phyloP scores from a whole-genome alignment of 1,140 invertebrate genomes.

The Gonioctena quinquepunctata region DNA sequence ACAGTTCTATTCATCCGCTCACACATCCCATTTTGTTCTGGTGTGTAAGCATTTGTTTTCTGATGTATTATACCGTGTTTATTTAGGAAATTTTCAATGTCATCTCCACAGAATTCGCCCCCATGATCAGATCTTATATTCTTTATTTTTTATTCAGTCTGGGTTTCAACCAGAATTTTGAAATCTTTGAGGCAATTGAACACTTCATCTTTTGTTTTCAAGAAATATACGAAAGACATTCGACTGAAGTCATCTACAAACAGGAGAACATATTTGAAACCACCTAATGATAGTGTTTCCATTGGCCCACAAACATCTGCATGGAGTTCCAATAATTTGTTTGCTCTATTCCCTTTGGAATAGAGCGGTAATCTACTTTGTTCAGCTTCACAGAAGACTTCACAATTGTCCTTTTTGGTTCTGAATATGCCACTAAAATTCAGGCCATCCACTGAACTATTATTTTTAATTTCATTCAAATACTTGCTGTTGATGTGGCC shows the following conservation, averaged over 20 bases:
- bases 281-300: constrained; percentile 17
- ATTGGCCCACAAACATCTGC: background rate
- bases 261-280: constrained; percentile 41
- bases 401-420: constrained; percentile 34
- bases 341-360: constrained; percentile 32
- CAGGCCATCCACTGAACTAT: constrained; percentile 27
- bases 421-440: constrained; percentile 9
- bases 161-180: background rate
- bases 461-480: constrained; percentile 31
- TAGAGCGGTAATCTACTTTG: constrained; percentile 42
- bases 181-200: constrained; percentile 28
- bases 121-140: background rate
- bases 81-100: background rate
- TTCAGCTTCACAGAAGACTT: constrained; percentile 47
- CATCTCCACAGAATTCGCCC: background rate
- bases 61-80: background rate
- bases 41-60: background rate
- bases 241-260: constrained; percentile 54
- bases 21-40: constrained; percentile 10
- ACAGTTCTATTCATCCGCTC: constrained; percentile 42
- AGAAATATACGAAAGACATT: constrained; percentile 50
- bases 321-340: constrained; percentile 43
- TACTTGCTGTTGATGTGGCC: constrained; percentile 42
- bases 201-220: constrained; percentile 46
- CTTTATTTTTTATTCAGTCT: background rate